Evolutionary conservation across 2,113 vertebrate species (phyloP).

Genomic region (Charina bottae): DNA sequence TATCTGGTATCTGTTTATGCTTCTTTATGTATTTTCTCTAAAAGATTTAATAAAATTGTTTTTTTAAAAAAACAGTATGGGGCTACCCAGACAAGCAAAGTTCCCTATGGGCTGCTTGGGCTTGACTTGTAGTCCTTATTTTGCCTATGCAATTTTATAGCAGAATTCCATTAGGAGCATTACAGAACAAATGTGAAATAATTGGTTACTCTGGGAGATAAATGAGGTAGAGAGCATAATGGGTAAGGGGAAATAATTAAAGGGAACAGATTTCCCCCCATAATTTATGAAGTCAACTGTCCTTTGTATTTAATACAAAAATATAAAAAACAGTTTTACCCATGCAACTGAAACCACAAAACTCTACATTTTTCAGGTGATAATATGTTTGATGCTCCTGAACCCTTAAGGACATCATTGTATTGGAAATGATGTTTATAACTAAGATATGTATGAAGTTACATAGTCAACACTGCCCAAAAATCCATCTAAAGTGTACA

Average conservation of each 20-base stretch:
- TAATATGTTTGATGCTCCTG: constrained; percentile 42
- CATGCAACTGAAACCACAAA: constrained; percentile 51
- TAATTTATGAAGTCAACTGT: constrained; percentile 58
- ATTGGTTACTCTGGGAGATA: constrained; percentile 29
- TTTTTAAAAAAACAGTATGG: neutral
- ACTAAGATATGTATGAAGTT: constrained; percentile 72
- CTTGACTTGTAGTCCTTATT: neutral
- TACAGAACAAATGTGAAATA: constrained; percentile 45
- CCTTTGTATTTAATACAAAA: constrained; percentile 48
- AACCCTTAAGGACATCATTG: constrained; percentile 67
- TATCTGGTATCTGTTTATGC: neutral
- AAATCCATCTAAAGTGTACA: constrained; percentile 74
- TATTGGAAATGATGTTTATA: constrained; percentile 74
- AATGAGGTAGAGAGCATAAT: constrained; percentile 20
- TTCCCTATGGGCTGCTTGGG: neutral
- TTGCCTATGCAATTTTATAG: neutral
- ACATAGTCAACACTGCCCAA: constrained; percentile 74
- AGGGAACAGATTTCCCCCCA: neutral
- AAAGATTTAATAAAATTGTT: neutral
- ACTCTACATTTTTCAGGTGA: constrained; percentile 55
- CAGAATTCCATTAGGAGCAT: constrained; percentile 43
- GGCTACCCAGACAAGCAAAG: neutral
- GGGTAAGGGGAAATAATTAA: constrained; percentile 2
- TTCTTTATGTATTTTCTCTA: neutral
- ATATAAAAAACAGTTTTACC: constrained; percentile 29